A percentile compares a stretch with the other conserved stretches of the same genome.
phyloP scores from a whole-genome alignment of 2,113 vertebrate species.

The Alethe castanea region DNA sequence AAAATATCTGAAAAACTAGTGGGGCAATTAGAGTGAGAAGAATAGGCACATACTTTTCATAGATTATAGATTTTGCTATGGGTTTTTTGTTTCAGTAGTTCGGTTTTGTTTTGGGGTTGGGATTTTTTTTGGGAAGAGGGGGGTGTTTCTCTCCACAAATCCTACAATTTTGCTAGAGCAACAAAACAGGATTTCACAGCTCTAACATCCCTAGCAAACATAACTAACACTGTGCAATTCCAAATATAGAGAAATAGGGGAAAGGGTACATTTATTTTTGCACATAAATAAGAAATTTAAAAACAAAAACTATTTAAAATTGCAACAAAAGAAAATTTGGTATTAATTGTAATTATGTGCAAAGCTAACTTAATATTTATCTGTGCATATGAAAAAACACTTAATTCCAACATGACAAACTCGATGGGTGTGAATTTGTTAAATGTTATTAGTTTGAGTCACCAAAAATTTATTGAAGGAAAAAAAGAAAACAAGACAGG shows the following conservation, averaged over 20 bases:
- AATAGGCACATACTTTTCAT: background rate
- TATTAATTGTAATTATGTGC: background rate
- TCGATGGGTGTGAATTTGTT: background rate
- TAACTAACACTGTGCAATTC: background rate
- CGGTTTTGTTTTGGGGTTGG: background rate
- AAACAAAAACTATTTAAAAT: background rate
- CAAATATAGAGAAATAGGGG: background rate
- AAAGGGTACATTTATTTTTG: background rate
- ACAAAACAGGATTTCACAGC: background rate
- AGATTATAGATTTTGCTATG: background rate
- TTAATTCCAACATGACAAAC: background rate
- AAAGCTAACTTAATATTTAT: background rate
- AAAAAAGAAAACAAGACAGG: background rate
- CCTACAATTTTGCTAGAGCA: background rate
- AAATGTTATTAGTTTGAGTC: background rate
- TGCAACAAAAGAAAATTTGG: background rate
- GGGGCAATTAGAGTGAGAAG: background rate
- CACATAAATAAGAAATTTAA: background rate
- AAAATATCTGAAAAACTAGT: conserved; percentile 39
- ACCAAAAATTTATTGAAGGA: background rate
- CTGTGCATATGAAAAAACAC: background rate
- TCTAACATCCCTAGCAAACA: background rate
- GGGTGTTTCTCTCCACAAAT: background rate
- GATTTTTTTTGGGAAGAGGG: accelerated
- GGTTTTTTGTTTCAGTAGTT: background rate